These are phyloP conservation scores for Machaerirhynchus nigripectus DNA, from an alignment of 2,113 vertebrate species.

Conservation along the genomic window DNA sequence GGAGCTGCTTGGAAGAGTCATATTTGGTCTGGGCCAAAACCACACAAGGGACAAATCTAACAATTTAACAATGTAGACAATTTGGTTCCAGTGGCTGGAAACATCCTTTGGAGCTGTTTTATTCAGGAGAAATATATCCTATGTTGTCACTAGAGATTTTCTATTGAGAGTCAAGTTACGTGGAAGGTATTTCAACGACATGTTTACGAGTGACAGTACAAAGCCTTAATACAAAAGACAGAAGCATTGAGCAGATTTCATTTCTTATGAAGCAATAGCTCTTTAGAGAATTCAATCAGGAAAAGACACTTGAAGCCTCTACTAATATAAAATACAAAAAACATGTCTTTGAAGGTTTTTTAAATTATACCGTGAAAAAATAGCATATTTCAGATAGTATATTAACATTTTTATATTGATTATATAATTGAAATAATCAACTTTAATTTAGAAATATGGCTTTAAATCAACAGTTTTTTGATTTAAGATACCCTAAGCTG, in stretches of 20 bases:
- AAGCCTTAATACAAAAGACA: not conserved
- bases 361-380: not conserved
- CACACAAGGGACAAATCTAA: not conserved
- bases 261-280: not conserved
- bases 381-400: not conserved
- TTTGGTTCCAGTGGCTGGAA: not conserved
- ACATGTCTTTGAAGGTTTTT: not conserved
- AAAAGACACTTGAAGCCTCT: not conserved
- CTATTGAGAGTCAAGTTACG: not conserved
- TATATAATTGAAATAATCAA: not conserved
- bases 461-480: not conserved
- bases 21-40: not conserved
- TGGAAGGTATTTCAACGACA: constrained; percentile 1
- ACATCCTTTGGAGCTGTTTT: not conserved
- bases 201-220: not conserved
- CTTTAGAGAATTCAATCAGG: not conserved
- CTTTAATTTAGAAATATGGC: not conserved
- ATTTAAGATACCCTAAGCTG: not conserved
- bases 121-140: not conserved
- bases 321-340: not conserved
- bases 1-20: not conserved
- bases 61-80: not conserved
- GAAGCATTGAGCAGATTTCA: not conserved
- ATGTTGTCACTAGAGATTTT: not conserved
- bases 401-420: not conserved